phyloP scores from a whole-genome alignment of 1,140 invertebrate genomes.

The Bacillus rossius region DNA sequence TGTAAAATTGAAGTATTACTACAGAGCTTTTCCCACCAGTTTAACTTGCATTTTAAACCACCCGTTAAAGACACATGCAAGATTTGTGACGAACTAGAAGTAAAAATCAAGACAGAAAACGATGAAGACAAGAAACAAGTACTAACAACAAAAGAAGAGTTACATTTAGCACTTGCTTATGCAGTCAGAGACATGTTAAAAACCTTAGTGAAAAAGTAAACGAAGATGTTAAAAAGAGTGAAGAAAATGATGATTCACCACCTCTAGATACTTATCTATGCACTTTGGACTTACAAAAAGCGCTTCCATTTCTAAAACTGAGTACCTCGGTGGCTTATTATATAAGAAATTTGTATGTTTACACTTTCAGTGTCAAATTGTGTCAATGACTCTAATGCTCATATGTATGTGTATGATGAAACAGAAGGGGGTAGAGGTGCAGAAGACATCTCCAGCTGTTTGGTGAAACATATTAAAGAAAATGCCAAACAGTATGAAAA shows the following conservation, averaged over 20 bases:
- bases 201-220: slow-evolving; percentile 24
- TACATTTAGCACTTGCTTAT: slow-evolving; percentile 19
- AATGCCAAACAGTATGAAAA: slow-evolving; percentile 25
- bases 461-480: slow-evolving; percentile 25
- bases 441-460: slow-evolving; percentile 27
- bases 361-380: slow-evolving; percentile 15
- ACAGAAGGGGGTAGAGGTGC: slow-evolving; percentile 26
- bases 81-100: slow-evolving; percentile 16
- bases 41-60: slow-evolving; percentile 26
- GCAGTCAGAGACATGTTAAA: no score
- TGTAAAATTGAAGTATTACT: slow-evolving; percentile 24
- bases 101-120: not conserved
- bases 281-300: slow-evolving; percentile 26
- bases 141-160: no score
- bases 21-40: slow-evolving; percentile 24
- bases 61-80: slow-evolving; percentile 25
- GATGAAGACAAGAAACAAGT: not conserved
- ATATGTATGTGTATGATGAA: slow-evolving; percentile 29
- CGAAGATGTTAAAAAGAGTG: slow-evolving; percentile 22
- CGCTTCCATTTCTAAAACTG: slow-evolving; percentile 24
- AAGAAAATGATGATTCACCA: slow-evolving; percentile 21
- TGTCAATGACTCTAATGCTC: slow-evolving; percentile 20
- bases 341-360: slow-evolving; percentile 25
- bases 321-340: slow-evolving; percentile 27
- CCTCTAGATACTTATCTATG: slow-evolving; percentile 23